These are phyloP conservation scores for Mionectes macconnelli DNA, from an alignment of 2,113 vertebrate species.

Conservation along the genomic window DNA sequence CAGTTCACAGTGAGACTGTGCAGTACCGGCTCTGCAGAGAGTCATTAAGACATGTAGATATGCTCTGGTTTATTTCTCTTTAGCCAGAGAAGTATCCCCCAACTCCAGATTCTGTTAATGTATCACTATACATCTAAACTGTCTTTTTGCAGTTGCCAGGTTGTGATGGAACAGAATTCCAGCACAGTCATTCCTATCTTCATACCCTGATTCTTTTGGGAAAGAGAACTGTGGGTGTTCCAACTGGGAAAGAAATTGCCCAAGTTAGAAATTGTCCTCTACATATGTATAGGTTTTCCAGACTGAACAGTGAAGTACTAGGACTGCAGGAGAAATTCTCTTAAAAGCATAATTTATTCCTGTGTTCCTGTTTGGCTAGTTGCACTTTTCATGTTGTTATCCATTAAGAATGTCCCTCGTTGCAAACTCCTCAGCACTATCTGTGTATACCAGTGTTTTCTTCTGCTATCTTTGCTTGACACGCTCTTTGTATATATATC, in stretches of 20 bases:
- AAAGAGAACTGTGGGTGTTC: background rate
- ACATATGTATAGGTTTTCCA: background rate
- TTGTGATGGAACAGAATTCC: background rate
- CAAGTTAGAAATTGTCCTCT: background rate
- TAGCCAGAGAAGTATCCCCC: background rate
- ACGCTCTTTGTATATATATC: background rate
- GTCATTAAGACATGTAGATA: background rate
- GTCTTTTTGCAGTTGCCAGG: background rate
- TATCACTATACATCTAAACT: background rate
- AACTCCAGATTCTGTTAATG: background rate
- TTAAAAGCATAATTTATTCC: background rate
- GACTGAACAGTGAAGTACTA: background rate
- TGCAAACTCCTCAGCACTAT: background rate
- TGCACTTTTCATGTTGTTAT: background rate
- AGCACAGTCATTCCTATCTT: background rate
- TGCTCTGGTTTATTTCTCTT: background rate
- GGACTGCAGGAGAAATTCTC: background rate
- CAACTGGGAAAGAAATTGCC: background rate
- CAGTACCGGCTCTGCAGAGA: background rate
- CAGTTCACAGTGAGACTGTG: background rate
- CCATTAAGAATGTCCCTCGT: background rate
- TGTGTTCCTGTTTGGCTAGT: background rate
- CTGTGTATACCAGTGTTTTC: background rate
- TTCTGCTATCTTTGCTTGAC: background rate
- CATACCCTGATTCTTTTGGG: background rate